Evolutionary conservation across 2,888 invertebrate genomes (phyloP), one percentile per base, ranked within the genome.

Genomic region (Anorthoa munda): DNA sequence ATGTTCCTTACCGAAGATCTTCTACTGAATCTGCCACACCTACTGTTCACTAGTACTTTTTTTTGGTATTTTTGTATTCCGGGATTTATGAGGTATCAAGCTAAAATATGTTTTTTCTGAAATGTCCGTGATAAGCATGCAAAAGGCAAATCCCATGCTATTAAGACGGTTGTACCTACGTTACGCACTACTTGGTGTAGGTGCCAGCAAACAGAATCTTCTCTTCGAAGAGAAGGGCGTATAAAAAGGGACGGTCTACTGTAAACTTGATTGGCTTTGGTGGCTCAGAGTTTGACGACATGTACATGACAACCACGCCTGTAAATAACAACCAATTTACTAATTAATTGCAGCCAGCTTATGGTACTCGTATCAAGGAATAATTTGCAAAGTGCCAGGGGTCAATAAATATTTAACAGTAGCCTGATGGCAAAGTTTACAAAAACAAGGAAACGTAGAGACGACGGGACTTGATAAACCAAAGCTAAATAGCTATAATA

Each of bases 151-250:
- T 45, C 50, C 50, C 81, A 75, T 53, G 75, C 81, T 45, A 45
- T 31, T 26, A 50, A 50, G 21, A n/a, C n/a, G 13, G 26, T 45
- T 53, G 18, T 82, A 77, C 77, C 67, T 77, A 26, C 50, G n/a
- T 50, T 59, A 48, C 46, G 26, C 26, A 46, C 61, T 77, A 86
- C 1, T 83, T 60, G 15, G 68, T 75, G 63, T 72, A 78, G 53
- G 84, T 86, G 23, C 88, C 86, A 68, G 78, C 73, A 63, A 86
- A 86, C 26, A 85, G 18, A 61, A 81, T 39, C 9, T 39, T 39
- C 9, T 86, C 88, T 48, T 82, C 21, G 46, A 39, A 73, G 21
- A 88, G 76, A 26, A 87, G 83, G 5, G 75, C 7, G 46, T 83
- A 85, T 15, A 86, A 74, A 58, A 87, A 81, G 18, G 79, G 79